Base-by-base conservation (phyloP, 2,888 invertebrate species). In the Autographa gamma region DNA sequence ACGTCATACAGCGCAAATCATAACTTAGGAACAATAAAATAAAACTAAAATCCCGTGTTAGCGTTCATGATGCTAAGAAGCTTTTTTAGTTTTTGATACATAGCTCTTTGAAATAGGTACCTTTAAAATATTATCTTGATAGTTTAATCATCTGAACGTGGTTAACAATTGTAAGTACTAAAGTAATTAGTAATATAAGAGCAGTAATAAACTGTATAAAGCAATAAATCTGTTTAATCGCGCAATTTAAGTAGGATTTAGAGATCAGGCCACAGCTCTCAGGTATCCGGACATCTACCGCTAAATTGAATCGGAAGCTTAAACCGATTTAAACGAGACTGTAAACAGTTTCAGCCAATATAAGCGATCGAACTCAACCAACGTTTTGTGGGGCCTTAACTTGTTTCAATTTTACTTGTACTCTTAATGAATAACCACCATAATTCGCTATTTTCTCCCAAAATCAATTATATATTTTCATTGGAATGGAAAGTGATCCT, bases 151-250 rank as follows among this genome's bases (percentile, higher is more conserved):
- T 25, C 25, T 1, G 3, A 25, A 25, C 25, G 25, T 25, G 25
- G 25, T 25, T 25, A 25, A 25, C 25, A 25, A 25, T 25, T 25
- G 25, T 25, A 25, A 25, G 25, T 25, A 25, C 25, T 25, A 25
- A 25, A 25, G 25, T 25, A 25, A 25, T 25, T 25, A 25, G 25
- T 25, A 25, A 1, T 25, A 25, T 25, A 2, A 25, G 25, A 2
- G 2, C 25, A 25, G 25, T 25, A 84, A 83, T 84, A 82, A 66
- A 14, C 58, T 61, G 63, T 65, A 72, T n/a, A 73, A 67, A 61
- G 79, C 58, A 74, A 86, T 86, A 86, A 86, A 85, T 86, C 83
- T 82, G 63, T 13, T 41, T 62, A 71, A 80, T 68, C 77, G 79
- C 80, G 80, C 74, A 77, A 62, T 70, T 54, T 32, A 64, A 18